Evolutionary conservation across 2,888 invertebrate genomes (phyloP), one percentile per base, ranked within the genome.

Genomic region (Mycalesis mineus): DNA sequence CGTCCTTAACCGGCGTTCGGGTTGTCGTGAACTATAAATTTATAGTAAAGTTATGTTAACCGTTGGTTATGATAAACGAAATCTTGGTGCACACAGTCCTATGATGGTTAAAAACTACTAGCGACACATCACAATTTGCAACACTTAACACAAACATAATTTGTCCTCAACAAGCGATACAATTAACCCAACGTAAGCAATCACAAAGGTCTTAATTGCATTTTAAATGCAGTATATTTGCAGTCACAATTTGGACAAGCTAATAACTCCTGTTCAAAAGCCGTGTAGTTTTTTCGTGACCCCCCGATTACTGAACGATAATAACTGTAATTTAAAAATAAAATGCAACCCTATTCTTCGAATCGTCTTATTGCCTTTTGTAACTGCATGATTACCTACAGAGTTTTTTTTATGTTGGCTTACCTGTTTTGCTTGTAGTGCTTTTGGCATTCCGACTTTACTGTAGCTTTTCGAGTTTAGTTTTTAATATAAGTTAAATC

Each of bases 271-370:
- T 39, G 55, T 59, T 54, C 33, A 36, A 55, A 53, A 59, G 49
- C 53, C 37, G 51, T 53, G 54, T 57, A 68, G 67, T 66, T 74
- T 73, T 66, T 69, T 67, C 71, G 66, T 70, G 71, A 77, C 71
- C 68, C 68, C 69, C 72, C 70, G 66, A 72, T 72, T 75, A 75
- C 70, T 67, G 61, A 2, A 65, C 67, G 65, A 68, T 81, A 83
- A 83, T 81, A 79, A 80, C 79, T 58, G 79, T 77, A 77, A 82
- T 83, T 83, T 77, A 60, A 74, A 73, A 73, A 75, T 75, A 75
- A 74, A 74, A 71, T 68, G 68, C 73, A 69, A 67, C 69, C 68
- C 72, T 68, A 70, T 78, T 80, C 80, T 65, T 67, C 68, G 80
- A 80, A 81, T 69, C 68, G 67, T 69, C 75, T 77, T 70, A 68